These are phyloP conservation scores for Cochlearius cochlearius DNA, from an alignment of 2,113 vertebrate species.

Conservation along the genomic window DNA sequence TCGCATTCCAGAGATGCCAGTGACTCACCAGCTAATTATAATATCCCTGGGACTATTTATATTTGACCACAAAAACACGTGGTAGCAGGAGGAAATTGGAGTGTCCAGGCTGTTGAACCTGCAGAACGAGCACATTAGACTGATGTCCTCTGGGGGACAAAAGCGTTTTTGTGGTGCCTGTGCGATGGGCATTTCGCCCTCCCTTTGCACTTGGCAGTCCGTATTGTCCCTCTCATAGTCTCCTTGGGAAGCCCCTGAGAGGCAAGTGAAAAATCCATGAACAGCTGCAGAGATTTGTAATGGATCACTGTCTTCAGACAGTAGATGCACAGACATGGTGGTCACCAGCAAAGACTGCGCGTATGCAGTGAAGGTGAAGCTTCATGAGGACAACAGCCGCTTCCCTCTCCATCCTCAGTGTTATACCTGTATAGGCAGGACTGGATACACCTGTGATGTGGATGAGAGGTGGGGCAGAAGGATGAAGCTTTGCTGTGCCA, in stretches of 20 bases:
- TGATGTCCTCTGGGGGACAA: rapidly evolving
- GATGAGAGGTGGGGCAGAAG: neutral
- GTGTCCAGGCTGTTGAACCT: neutral
- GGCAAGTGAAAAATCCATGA: neutral
- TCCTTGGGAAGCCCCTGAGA: neutral
- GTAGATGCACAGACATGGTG: neutral
- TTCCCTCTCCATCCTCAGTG: neutral
- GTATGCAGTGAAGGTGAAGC: neutral
- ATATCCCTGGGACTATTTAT: conserved; percentile 36
- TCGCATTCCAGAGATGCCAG: conserved; percentile 18
- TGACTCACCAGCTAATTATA: conserved; percentile 48
- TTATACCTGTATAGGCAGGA: neutral
- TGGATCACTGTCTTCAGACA: neutral
- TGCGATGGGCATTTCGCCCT: neutral
- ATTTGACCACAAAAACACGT: neutral
- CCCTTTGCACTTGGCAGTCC: neutral
- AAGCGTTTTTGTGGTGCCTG: neutral
- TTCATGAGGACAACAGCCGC: rapidly evolving
- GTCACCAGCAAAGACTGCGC: neutral
- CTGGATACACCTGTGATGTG: neutral
- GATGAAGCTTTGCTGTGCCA: neutral
- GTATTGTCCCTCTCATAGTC: neutral
- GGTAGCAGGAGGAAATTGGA: neutral
- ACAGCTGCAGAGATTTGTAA: neutral
- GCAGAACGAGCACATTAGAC: neutral